Base-by-base conservation (phyloP, 1,140 invertebrate species). In the Drosophila ambigua region DNA sequence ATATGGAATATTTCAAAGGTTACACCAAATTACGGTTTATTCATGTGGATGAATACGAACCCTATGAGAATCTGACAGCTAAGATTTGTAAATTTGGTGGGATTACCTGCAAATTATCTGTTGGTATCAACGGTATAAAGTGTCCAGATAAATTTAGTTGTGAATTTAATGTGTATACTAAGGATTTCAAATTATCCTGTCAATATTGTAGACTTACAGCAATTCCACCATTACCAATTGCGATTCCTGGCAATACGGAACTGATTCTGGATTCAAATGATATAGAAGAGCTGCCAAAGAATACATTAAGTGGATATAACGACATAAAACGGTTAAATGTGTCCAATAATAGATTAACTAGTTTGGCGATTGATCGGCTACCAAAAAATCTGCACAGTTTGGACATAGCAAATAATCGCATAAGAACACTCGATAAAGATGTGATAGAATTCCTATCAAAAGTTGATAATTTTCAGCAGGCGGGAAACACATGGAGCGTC, bases 201-300 rank as follows among this genome's bases (percentile, higher is more conserved):
- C 28, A 28, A 20, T 13, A 11, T 15, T 16, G 24, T 7, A 15
- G 16, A 4, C 63, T 67, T 8, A n/a, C 4, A 4, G 2, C 23
- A 26, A 54, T 67, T 55, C 63, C 62, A 2, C 49, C 9, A 2
- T 3, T 68, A 7, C 63, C 65, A 0, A 46, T 67, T 39, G 23
- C 65, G 2, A 46, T 15, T 15, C 41, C 26, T 13, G 43, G 49
- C 31, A 6, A 39, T 11, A 44, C 43, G 0, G 39, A 8, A 0
- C 24, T 68, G 2, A 41, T 45, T 6, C 53, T 68, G 5, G 2
- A 20, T 5, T 23, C 24, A 5, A 46, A 46, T 8, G 5, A 3
- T 11, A 5, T 68, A 9, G 5, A 9, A 3, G 1, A 48, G 1
- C 54, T 41, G 15, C 65, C 65, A 26, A 28, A 24, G 1, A 39